Conservation (phyloP, 2,888 invertebrate genomes). For the Arenicola marina region DNA sequence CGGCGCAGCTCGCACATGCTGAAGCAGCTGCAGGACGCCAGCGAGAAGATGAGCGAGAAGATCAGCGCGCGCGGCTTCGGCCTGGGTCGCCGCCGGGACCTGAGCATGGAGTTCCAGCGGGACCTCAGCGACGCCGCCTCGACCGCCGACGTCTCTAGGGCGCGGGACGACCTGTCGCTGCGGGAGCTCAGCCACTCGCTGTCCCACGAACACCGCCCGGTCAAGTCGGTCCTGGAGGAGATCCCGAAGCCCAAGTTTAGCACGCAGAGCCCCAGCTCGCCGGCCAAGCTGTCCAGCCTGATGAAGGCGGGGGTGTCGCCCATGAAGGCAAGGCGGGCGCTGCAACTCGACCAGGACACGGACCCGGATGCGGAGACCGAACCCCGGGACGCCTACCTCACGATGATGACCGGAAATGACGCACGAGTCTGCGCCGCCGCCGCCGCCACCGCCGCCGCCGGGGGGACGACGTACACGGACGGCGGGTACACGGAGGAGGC, state of each 20-base stretch:
- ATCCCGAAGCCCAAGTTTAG: constrained; percentile 20
- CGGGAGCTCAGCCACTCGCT: background rate
- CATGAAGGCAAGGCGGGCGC: background rate
- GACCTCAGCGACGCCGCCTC: background rate
- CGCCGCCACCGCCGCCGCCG: too few species aligned
- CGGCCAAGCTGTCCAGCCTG: constrained; percentile 24
- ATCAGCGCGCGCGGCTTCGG: constrained; percentile 6
- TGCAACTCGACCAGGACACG: background rate
- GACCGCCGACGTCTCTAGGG: too few species aligned
- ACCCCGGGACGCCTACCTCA: too few species aligned
- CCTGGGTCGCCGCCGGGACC: background rate
- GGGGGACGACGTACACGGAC: too few species aligned
- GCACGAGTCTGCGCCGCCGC: too few species aligned
- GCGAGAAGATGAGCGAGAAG: constrained; percentile 13
- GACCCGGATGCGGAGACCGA: too few species aligned
- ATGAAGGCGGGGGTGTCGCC: background rate
- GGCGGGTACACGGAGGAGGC: too few species aligned
- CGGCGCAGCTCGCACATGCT: constrained; percentile 11
- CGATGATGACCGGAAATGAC: too few species aligned
- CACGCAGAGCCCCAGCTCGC: constrained; percentile 27
- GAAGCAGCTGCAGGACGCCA: constrained; percentile 16
- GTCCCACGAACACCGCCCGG: constrained; percentile 11
- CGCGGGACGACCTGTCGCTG: background rate
- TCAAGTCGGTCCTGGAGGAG: constrained; percentile 13
- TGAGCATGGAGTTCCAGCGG: constrained; percentile 1